phyloP scores from a whole-genome alignment of 2,797 vertebrate species.

The Neosilurus hyrtlii region DNA sequence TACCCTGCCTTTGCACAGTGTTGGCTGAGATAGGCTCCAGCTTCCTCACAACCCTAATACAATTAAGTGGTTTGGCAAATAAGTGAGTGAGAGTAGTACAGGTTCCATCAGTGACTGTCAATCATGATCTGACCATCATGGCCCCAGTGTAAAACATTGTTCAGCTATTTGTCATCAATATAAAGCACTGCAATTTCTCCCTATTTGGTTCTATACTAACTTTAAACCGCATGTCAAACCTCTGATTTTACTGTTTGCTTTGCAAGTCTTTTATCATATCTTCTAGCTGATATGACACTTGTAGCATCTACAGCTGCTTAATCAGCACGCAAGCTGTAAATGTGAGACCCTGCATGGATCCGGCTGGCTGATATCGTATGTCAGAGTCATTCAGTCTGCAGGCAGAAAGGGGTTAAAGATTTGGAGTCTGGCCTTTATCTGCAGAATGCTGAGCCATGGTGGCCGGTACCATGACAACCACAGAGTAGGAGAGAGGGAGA shows the following conservation, averaged over 20 bases:
- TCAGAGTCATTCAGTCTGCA: slow-evolving; percentile 45
- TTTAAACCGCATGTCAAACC: slow-evolving; percentile 46
- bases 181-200: background rate
- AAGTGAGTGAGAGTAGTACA: too few relatives aligned
- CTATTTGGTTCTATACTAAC: background rate
- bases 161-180: background rate
- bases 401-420: slow-evolving; percentile 58
- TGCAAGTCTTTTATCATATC: slow-evolving; percentile 48
- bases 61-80: too few relatives aligned
- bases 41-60: too few relatives aligned
- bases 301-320: slow-evolving; percentile 44
- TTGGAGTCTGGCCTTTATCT: slow-evolving; percentile 47
- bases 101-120: background rate
- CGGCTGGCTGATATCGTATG: slow-evolving; percentile 35
- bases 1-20: too few relatives aligned
- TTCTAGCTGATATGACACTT: slow-evolving; percentile 46
- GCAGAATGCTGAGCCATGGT: slow-evolving; percentile 75
- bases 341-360: slow-evolving; percentile 41
- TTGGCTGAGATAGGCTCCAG: too few relatives aligned
- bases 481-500: slow-evolving; percentile 51
- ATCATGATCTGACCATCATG: background rate
- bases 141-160: background rate
- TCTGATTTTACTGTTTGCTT: slow-evolving; percentile 57
- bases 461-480: slow-evolving; percentile 69
- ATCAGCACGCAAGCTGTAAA: slow-evolving; percentile 47